Evolutionary conservation across 2,888 invertebrate genomes (phyloP).

Genomic region (Perithous albicinctus): DNA sequence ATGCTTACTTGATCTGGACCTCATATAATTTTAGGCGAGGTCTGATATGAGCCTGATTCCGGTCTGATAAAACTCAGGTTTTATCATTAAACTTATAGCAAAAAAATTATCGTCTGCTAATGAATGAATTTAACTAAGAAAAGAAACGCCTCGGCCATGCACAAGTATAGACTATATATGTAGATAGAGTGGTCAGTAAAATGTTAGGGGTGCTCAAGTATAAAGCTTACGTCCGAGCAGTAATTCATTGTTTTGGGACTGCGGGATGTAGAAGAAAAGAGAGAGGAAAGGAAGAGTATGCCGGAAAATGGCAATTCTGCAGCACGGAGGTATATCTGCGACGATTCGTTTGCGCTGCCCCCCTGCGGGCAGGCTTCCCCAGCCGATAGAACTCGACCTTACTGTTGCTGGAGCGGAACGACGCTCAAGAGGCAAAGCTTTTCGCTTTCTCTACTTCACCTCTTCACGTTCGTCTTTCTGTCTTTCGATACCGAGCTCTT

Average conservation of each 20-base stretch:
- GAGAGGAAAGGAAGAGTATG: slow-evolving; percentile 69
- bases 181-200: slow-evolving; percentile 4
- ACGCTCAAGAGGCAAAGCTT: slow-evolving; percentile 48
- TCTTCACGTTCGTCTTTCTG: slow-evolving; percentile 44
- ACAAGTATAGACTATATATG: background rate
- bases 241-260: slow-evolving; percentile 81
- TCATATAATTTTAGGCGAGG: too few relatives aligned
- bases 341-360: slow-evolving; percentile 52
- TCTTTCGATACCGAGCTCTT: slow-evolving; percentile 52
- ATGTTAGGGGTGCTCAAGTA: slow-evolving; percentile 70
- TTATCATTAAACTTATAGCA: too few relatives aligned
- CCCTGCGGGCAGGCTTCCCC: slow-evolving; percentile 7
- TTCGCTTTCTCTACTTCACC: slow-evolving; percentile 39
- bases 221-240: slow-evolving; percentile 78
- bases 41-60: too few relatives aligned
- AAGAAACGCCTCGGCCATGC: background rate
- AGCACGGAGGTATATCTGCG: slow-evolving; percentile 76
- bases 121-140: background rate
- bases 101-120: background rate
- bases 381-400: slow-evolving; percentile 27
- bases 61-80: too few relatives aligned
- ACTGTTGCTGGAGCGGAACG: slow-evolving; percentile 37
- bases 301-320: slow-evolving; percentile 81
- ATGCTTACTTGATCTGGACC: too few relatives aligned
- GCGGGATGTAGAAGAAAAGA: slow-evolving; percentile 74